Percentiles rank a stretch among this genome's conserved stretches.
These are phyloP conservation scores for Probosciger aterrimus DNA, from an alignment of 2,113 vertebrate genomes.

Conservation along the genomic window DNA sequence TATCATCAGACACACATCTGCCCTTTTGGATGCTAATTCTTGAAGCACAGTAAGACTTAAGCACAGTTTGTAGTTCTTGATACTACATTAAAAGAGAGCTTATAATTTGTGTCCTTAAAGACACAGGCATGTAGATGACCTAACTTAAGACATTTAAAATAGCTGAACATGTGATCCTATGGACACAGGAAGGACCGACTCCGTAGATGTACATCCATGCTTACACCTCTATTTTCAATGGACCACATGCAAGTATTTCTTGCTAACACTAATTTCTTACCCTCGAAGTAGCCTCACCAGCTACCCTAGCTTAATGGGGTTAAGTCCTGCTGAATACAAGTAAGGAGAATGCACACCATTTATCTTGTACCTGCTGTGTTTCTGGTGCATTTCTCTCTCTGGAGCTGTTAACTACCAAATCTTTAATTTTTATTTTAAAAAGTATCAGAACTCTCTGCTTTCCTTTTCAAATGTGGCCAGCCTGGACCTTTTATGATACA, in stretches of 20 bases:
- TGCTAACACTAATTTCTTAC: neutral
- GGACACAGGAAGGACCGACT: rapidly evolving
- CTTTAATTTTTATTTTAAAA: neutral
- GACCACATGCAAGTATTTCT: neutral
- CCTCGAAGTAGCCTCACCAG: neutral
- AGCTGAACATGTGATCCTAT: neutral
- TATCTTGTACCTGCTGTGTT: neutral
- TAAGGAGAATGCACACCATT: neutral
- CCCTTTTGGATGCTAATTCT: neutral
- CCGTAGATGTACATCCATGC: neutral
- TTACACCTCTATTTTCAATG: neutral
- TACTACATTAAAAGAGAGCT: neutral
- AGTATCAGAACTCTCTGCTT: neutral
- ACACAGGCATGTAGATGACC: neutral
- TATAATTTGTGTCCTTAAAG: neutral
- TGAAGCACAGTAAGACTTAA: neutral
- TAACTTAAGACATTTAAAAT: neutral
- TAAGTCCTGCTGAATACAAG: neutral
- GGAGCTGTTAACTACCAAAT: neutral
- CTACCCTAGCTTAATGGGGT: neutral
- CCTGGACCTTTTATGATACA: neutral
- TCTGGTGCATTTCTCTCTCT: neutral
- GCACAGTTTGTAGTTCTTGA: neutral
- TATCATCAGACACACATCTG: neutral
- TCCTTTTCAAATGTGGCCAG: neutral